Conservation (phyloP, 2,888 invertebrate species). For the Drosophila histrio region DNA sequence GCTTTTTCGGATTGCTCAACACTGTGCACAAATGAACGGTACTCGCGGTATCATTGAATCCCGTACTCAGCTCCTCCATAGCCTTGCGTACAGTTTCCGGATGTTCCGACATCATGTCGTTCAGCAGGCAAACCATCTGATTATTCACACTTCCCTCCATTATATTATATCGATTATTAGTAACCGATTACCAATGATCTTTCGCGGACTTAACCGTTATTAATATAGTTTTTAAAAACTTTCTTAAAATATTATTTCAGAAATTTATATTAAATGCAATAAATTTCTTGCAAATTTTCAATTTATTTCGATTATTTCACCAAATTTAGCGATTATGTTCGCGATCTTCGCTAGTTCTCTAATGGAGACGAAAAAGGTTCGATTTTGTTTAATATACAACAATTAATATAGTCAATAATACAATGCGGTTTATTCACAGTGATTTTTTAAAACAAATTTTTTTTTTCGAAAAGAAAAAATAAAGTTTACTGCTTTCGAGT, state of each 20-base stretch:
- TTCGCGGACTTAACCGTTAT: background rate
- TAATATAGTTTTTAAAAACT: background rate
- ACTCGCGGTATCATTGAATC: slow-evolving; percentile 6
- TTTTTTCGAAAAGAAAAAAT: background rate
- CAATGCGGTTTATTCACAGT: background rate
- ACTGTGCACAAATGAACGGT: slow-evolving; percentile 5
- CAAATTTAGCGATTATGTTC: background rate
- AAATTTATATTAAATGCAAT: background rate
- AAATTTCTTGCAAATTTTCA: background rate
- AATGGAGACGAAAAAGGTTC: too few species aligned
- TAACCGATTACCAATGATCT: too few species aligned
- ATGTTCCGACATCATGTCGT: slow-evolving; percentile 17
- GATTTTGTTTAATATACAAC: background rate
- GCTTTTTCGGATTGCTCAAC: background rate
- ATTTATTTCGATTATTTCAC: background rate
- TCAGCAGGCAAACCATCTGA: slow-evolving; percentile 11
- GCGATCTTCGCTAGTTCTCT: background rate
- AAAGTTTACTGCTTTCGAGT: background rate
- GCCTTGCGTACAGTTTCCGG: background rate
- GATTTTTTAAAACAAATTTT: background rate
- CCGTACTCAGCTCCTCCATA: background rate
- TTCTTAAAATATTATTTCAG: background rate
- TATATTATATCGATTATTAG: background rate
- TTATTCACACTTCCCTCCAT: slow-evolving; percentile 10
- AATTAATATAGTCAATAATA: background rate